These are phyloP conservation scores for Ylistrum balloti DNA, from an alignment of 1,140 invertebrate genomes.

Conservation along the genomic window DNA sequence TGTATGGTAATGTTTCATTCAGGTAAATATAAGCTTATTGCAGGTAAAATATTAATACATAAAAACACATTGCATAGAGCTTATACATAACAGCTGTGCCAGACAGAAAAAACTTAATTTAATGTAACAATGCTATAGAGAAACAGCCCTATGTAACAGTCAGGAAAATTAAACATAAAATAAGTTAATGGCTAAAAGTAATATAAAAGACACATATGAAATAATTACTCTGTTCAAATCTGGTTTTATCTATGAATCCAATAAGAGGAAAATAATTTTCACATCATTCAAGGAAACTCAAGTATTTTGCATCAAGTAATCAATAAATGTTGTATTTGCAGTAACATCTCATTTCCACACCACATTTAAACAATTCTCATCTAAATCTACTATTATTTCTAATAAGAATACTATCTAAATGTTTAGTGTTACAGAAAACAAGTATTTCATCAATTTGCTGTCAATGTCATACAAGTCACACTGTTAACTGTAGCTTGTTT, in stretches of 20 bases:
- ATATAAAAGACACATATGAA: constrained; percentile 4
- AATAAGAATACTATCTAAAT: too few relatives aligned
- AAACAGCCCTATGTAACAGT: not conserved
- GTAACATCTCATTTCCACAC: too few relatives aligned
- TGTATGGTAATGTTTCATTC: too few relatives aligned
- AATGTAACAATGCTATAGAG: not conserved
- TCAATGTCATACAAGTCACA: too few relatives aligned
- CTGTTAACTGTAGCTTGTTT: too few relatives aligned
- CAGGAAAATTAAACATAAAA: not conserved
- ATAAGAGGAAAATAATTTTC: not conserved
- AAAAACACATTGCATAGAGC: constrained; percentile 30
- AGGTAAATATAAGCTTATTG: too few relatives aligned
- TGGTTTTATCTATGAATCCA: not conserved
- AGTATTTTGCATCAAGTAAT: too few relatives aligned
- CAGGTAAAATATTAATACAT: not conserved
- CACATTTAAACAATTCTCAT: too few relatives aligned
- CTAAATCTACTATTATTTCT: too few relatives aligned
- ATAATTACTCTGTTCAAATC: not conserved
- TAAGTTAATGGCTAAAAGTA: not conserved
- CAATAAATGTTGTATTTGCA: too few relatives aligned
- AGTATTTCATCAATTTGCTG: too few relatives aligned
- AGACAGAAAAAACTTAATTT: not conserved
- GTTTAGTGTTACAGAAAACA: too few relatives aligned
- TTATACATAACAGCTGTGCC: constrained; percentile 27
- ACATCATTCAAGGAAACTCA: not conserved